Percentiles rank a stretch among this genome's conserved stretches.
These are phyloP conservation scores for Athene noctua DNA, from an alignment of 2,113 vertebrate genomes.

Conservation along the genomic window DNA sequence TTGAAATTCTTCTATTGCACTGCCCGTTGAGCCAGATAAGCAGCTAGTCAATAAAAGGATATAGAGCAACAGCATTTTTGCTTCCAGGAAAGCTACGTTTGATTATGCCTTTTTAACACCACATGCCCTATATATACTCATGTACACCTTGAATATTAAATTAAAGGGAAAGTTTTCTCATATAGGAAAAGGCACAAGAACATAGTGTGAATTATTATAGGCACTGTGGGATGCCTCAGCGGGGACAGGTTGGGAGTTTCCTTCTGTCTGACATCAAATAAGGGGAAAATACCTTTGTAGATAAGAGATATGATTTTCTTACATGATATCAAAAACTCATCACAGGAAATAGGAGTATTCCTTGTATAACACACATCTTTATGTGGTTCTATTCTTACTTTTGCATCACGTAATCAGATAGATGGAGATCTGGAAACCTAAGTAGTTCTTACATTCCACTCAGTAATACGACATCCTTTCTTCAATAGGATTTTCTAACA, in stretches of 20 bases:
- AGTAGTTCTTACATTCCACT: neutral
- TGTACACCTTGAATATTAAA: constrained; percentile 25
- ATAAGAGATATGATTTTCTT: constrained; percentile 47
- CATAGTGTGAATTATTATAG: neutral
- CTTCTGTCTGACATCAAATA: constrained; percentile 56
- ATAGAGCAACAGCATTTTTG: constrained; percentile 11
- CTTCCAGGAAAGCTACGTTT: neutral
- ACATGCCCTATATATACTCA: constrained; percentile 40
- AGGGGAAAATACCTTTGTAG: constrained; percentile 62
- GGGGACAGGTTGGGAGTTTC: constrained; percentile 56
- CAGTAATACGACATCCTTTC: neutral
- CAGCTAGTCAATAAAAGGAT: constrained; percentile 1
- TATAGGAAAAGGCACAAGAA: constrained; percentile 34
- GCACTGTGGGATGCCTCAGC: constrained; percentile 40
- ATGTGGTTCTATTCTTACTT: constrained; percentile 17
- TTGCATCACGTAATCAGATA: neutral
- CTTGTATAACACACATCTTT: neutral
- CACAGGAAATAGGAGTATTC: constrained; percentile 62
- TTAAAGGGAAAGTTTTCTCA: constrained; percentile 60
- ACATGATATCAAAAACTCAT: constrained; percentile 5
- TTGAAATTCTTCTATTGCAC: neutral
- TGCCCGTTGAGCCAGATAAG: neutral
- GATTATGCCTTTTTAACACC: neutral
- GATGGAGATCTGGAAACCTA: neutral
- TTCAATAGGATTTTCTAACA: neutral